Base-by-base conservation (phyloP, 2,888 invertebrate species). In the Drosophila gaucha region DNA sequence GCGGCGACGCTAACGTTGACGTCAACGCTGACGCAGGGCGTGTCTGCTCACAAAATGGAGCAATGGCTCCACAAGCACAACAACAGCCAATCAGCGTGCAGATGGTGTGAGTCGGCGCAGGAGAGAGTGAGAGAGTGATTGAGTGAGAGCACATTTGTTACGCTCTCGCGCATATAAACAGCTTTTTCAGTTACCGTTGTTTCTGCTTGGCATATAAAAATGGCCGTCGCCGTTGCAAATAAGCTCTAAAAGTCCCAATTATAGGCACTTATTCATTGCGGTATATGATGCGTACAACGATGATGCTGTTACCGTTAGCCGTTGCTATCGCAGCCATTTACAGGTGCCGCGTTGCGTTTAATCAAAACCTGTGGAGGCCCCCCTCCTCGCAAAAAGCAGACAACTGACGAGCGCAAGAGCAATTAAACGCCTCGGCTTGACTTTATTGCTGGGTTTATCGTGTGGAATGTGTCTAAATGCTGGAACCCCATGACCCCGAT, bases 181-280 rank as follows among this genome's bases (percentile, higher is more conserved):
- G 60, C 73, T 67, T 73, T 56, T 44, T 2, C 30, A 20, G 28
- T 31, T 35, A 64, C 31, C 28, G 52, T 46, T 50, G 65, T 55
- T 47, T 69, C 39, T 73, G 67, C 26, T 64, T 18, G 65, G 33
- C 39, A 44, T 50, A 67, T 57, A 46, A 75, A 75, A 73, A 75
- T 75, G 75, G 75, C 75, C 39, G 78, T 62, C 75, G 75, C 46
- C 58, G 50, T 2, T 35, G 49, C 49, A 43, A 60, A 65, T 59
- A 57, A 67, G 67, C 73, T 63, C 71, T 77, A 77, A 80, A 80
- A 82, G 86, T 83, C 82, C 78, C 82, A 83, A 83, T 83, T 87
- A 83, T 83, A 78, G 88, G 78, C 82, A 87, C 82, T 83, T 82
- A 83, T 83, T 87, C 88, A 87, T 87, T 83, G 87, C 88, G 82